Conservation (phyloP, 2,113 vertebrate genomes). For the Labeo rohita region DNA sequence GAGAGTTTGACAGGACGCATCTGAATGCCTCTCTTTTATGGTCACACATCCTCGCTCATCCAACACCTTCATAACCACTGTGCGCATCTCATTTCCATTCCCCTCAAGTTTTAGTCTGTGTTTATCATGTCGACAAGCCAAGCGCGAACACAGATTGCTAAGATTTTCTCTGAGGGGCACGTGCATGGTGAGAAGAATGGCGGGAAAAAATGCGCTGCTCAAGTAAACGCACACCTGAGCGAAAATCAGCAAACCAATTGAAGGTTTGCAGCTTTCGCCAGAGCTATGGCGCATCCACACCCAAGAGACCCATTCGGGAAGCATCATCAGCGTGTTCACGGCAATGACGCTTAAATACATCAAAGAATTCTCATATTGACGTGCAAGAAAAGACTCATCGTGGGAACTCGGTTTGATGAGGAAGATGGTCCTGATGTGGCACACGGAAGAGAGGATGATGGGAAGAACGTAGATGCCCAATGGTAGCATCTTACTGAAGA, state of each 20-base stretch:
- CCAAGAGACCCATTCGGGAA: conserved; percentile 80
- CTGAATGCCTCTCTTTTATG: conserved; percentile 12
- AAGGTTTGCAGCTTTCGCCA: conserved; percentile 63
- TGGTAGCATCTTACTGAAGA: conserved; percentile 78
- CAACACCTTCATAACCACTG: conserved; percentile 55
- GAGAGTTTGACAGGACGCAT: conserved; percentile 64
- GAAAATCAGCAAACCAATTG: conserved; percentile 67
- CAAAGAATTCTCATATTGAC: conserved; percentile 68
- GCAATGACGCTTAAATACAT: conserved; percentile 72
- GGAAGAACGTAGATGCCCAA: conserved; percentile 69
- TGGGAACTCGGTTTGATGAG: conserved; percentile 64
- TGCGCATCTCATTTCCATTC: conserved; percentile 65
- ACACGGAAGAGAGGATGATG: conserved; percentile 67
- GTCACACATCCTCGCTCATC: conserved; percentile 43
- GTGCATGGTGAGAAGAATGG: conserved; percentile 72
- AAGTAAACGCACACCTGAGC: conserved; percentile 75
- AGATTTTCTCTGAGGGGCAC: conserved; percentile 76
- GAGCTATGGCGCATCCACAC: conserved; percentile 72
- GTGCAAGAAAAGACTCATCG: conserved; percentile 45
- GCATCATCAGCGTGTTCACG: conserved; percentile 73
- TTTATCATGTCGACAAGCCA: conserved; percentile 64
- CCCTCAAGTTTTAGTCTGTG: conserved; percentile 56
- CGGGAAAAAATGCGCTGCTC: conserved; percentile 72
- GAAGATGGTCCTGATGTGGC: conserved; percentile 73
- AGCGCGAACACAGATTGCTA: conserved; percentile 57